Evolutionary conservation across 2,888 invertebrate species (phyloP).

Genomic region (Vandiemenella viatica): DNA sequence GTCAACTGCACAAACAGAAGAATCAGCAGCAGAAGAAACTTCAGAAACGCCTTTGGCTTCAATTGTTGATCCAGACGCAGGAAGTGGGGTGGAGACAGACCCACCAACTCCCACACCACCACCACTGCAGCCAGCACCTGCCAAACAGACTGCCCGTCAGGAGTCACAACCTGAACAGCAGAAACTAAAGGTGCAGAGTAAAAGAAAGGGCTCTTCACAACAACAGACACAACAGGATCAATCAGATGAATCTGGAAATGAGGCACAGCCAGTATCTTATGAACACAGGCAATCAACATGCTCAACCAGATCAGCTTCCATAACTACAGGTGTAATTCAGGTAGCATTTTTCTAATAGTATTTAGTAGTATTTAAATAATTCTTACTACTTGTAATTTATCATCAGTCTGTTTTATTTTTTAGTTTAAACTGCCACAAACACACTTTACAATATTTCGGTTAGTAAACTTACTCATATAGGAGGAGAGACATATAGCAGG

Average conservation of each 20-base stretch:
- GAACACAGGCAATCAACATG: background rate
- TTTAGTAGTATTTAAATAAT: too few relatives aligned
- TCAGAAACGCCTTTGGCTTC: background rate
- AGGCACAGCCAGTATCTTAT: background rate
- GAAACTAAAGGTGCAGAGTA: background rate
- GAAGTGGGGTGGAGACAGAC: background rate
- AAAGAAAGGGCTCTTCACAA: constrained; percentile 7
- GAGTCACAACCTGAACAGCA: background rate
- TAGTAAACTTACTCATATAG: too few relatives aligned
- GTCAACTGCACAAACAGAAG: constrained; percentile 5
- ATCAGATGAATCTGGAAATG: background rate
- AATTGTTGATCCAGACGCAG: too few relatives aligned
- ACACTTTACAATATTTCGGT: too few relatives aligned
- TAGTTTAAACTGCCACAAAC: too few relatives aligned
- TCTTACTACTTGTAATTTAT: too few relatives aligned
- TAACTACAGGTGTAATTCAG: constrained; percentile 26
- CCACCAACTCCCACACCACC: background rate
- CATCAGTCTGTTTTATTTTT: too few relatives aligned
- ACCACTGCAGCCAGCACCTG: background rate
- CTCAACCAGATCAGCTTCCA: constrained; percentile 27
- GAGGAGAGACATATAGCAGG: too few relatives aligned
- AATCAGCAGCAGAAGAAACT: background rate
- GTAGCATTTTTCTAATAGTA: constrained; percentile 19
- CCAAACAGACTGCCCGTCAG: too few relatives aligned
- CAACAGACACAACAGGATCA: background rate